A percentile compares a stretch with the other conserved stretches of the same genome.
Evolutionary conservation across 2,113 vertebrate species (phyloP).

Genomic region (Plecotus auritus): DNA sequence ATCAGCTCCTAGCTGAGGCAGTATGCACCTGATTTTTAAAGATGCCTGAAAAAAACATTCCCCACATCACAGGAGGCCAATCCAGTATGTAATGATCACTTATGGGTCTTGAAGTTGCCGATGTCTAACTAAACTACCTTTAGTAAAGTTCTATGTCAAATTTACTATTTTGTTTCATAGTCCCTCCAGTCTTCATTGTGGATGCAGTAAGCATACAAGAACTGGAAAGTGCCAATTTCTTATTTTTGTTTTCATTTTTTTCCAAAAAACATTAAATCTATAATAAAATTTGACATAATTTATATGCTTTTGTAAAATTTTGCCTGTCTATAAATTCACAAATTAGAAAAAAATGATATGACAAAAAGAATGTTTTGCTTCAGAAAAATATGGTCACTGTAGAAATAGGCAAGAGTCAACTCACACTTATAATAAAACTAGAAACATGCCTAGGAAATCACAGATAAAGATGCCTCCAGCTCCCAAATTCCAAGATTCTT

Average conservation of each 20-base stretch:
- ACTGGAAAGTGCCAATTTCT: background rate
- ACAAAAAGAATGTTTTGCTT: slow-evolving; percentile 16
- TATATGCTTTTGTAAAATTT: slow-evolving; percentile 27
- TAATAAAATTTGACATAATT: slow-evolving; percentile 8
- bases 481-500: background rate
- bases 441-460: slow-evolving; percentile 13
- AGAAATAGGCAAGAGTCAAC: slow-evolving; percentile 16
- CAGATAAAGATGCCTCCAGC: background rate
- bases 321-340: slow-evolving; percentile 6
- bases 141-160: slow-evolving; percentile 3
- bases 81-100: background rate
- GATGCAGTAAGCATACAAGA: background rate
- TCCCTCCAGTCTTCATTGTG: background rate
- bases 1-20: background rate
- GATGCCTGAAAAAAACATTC: background rate
- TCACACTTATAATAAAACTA: background rate
- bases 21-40: background rate
- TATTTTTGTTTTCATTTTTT: background rate
- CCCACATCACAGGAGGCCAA: background rate
- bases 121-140: background rate
- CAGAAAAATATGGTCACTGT: slow-evolving; percentile 2
- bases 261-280: background rate
- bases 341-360: background rate
- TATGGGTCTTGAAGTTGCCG: background rate
- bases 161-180: background rate